phyloP scores from a whole-genome alignment of 2,113 vertebrate species.

The Entosphenus tridentatus region DNA sequence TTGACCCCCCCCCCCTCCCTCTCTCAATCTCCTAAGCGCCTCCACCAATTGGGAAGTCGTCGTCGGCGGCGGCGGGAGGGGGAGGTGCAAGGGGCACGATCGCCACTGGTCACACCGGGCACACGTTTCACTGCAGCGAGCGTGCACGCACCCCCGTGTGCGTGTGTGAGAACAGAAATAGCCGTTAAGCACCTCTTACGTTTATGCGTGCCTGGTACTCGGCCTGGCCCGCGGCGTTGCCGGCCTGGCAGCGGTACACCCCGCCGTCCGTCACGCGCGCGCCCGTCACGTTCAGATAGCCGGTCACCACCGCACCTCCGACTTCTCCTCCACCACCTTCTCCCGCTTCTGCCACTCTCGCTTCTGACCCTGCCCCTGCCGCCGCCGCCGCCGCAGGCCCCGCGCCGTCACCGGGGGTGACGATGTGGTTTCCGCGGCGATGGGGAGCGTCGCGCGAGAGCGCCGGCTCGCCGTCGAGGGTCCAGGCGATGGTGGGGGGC shows the following conservation, averaged over 20 bases:
- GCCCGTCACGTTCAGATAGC: slow-evolving; percentile 76
- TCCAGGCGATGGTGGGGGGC: slow-evolving; percentile 82
- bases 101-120: no score
- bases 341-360: no score
- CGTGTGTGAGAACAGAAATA: background rate
- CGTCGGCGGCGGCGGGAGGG: no score
- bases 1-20: no score
- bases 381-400: background rate
- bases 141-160: no score
- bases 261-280: slow-evolving; percentile 91
- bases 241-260: slow-evolving; percentile 89
- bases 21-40: no score
- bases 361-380: no score
- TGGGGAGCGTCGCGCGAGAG: slow-evolving; percentile 53
- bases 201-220: slow-evolving; percentile 99
- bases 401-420: slow-evolving; percentile 71
- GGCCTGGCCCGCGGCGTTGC: slow-evolving; percentile 97
- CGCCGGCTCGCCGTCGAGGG: slow-evolving; percentile 63
- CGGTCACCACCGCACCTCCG: slow-evolving; percentile 26
- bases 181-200: slow-evolving; percentile 99
- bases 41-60: no score
- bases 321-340: no score
- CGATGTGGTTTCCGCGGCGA: slow-evolving; percentile 58
- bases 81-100: no score
- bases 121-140: no score